phyloP scores from a whole-genome alignment of 2,797 vertebrate species.

The Acrossocheilus wenchowensis region DNA sequence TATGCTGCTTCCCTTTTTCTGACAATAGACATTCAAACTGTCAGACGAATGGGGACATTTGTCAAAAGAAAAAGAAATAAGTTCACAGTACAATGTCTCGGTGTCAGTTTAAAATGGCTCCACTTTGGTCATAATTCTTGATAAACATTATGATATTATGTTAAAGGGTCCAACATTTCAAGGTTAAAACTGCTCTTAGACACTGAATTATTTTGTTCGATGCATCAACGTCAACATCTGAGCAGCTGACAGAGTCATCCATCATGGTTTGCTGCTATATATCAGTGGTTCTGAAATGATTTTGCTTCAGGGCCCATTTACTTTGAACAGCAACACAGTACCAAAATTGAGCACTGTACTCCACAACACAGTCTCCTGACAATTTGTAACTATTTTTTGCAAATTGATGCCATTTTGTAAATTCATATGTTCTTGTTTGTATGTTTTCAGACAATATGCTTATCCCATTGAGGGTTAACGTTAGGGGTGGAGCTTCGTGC shows the following conservation, averaged over 20 bases:
- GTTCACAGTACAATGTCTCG: not conserved
- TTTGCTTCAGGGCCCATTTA: not conserved
- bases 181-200: not conserved
- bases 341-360: not conserved
- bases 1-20: not conserved
- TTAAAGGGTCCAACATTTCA: not conserved
- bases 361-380: not conserved
- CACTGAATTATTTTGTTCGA: not conserved
- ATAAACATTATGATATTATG: not conserved
- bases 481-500: not conserved
- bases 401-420: not conserved
- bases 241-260: not conserved
- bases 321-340: not conserved
- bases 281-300: not conserved
- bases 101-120: constrained; percentile 1
- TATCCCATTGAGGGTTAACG: not conserved
- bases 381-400: not conserved
- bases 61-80: not conserved
- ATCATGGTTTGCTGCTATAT: not conserved
- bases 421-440: not conserved
- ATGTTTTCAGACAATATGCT: not conserved
- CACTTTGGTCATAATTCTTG: not conserved
- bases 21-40: not conserved
- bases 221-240: not conserved
- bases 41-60: not conserved